Evolutionary conservation across 2,888 invertebrate genomes (phyloP), one percentile per base, ranked within the genome.

Genomic region (Caenorhabditis auriculariae): DNA sequence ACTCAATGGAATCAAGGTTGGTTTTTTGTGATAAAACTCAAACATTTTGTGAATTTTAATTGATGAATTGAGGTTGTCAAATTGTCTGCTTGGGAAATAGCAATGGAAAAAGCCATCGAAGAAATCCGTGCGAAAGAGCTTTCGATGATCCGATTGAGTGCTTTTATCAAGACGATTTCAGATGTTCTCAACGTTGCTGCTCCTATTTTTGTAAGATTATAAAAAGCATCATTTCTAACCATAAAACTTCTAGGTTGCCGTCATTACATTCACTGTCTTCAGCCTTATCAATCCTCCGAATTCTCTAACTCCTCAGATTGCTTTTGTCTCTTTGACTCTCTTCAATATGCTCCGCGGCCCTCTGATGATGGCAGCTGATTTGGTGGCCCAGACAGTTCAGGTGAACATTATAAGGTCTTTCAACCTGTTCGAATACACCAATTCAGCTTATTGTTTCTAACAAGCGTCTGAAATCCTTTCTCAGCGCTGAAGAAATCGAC

Each of bases 311-410:
- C 79, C 79, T 1, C 70, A 72, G 42, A 66, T 88, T 84, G 94
- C 94, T 82, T 96, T 96, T 86, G 94, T 94, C 80, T 91, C 95
- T 80, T 87, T 96, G 81, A 91, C 94, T 83, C 88, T 95, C 84
- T 93, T 96, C 88, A 95, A 95, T 87, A 91, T 95, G 44, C 54
- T 69, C 7, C 48, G 67, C 27, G 63, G 56, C 23, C 71, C 68
- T n/a, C 43, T 68, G 0, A 56, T 68, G 55, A 66, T 68, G 68
- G 64, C 93, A 49, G 90, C 77, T 21, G 79, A 79, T 46, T 43
- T 79, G 12, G 69, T 79, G 38, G 65, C 75, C 5, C 78, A 79
- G 49, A 77, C 77, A 19, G 77, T 79, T 15, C 79, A 79, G 64
- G 74, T 78, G 35, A 9, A 2, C 5, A 26, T 2, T 17, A 26